Conservation (phyloP, 1,140 invertebrate genomes). For the Globodera ellingtonae region DNA sequence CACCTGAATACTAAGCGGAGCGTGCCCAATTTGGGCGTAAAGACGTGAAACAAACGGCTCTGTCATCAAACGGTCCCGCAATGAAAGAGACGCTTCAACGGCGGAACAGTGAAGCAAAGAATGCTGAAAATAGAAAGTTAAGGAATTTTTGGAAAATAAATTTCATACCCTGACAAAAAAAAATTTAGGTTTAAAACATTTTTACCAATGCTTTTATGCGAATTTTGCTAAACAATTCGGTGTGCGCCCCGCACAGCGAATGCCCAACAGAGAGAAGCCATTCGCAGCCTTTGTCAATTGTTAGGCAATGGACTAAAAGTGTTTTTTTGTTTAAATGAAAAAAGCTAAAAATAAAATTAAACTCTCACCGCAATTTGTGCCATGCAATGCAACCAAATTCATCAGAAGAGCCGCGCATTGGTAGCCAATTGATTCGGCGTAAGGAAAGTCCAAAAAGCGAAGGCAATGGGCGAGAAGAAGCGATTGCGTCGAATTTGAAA, state of each 20-base stretch:
- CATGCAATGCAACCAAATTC: conserved; percentile 19
- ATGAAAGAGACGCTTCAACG: not conserved
- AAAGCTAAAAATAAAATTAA: not conserved
- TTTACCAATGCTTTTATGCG: conserved; percentile 9
- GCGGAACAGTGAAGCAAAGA: not conserved
- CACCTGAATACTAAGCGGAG: conserved; percentile 1
- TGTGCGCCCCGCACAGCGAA: not conserved
- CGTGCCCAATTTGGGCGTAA: not conserved
- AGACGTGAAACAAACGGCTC: not conserved
- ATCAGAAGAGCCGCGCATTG: not conserved
- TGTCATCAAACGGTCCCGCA: not conserved
- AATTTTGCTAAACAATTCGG: conserved; percentile 5
- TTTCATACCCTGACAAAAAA: no score
- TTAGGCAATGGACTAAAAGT: not conserved
- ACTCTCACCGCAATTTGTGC: not conserved
- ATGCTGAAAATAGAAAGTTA: not conserved
- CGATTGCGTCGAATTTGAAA: not conserved
- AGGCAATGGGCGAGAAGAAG: conserved; percentile 2
- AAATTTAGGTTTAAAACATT: no score
- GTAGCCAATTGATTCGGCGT: not conserved
- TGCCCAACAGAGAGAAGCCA: not conserved
- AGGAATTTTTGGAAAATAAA: not conserved
- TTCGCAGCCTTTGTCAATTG: not conserved
- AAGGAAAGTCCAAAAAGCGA: conserved; percentile 24
- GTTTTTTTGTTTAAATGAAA: not conserved